These are phyloP conservation scores for Eucera pruinosa DNA, from an alignment of 2,888 invertebrate genomes.

Conservation along the genomic window DNA sequence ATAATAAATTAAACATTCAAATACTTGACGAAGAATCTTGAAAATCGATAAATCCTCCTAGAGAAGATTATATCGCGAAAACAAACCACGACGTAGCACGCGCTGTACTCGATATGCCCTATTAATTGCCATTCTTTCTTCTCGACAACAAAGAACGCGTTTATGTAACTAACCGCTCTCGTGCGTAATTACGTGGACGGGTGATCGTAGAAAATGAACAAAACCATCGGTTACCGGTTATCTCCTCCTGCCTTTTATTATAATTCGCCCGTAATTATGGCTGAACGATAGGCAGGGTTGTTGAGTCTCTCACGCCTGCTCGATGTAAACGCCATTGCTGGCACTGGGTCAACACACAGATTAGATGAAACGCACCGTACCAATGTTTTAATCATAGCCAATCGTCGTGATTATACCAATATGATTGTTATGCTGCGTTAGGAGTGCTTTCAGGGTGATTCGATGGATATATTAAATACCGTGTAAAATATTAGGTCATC, in stretches of 20 bases:
- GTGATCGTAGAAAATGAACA: conserved; percentile 22
- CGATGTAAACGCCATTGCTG: conserved; percentile 1
- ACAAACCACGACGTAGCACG: conserved; percentile 7
- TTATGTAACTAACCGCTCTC: conserved; percentile 34
- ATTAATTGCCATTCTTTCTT: conserved; percentile 19
- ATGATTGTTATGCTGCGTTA: conserved; percentile 35
- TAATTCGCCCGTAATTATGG: conserved; percentile 43
- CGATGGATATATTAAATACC: no score
- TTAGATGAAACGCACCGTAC: conserved; percentile 18
- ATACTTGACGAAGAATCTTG: background rate
- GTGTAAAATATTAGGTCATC: no score
- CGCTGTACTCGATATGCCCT: conserved; percentile 15
- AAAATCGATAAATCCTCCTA: background rate
- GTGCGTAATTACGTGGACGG: conserved; percentile 40
- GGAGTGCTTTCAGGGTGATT: conserved; percentile 12
- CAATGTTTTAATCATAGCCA: conserved; percentile 43
- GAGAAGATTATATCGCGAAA: conserved; percentile 3
- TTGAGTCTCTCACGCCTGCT: conserved; percentile 25
- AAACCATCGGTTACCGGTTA: conserved; percentile 5
- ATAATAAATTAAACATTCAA: background rate
- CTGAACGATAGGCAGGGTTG: background rate
- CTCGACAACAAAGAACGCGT: conserved; percentile 31
- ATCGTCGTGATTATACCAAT: conserved; percentile 42
- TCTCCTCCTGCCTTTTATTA: conserved; percentile 24
- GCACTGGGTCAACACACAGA: conserved; percentile 50